Base-by-base conservation (phyloP, 2,113 vertebrate species). In the Malurus melanocephalus region DNA sequence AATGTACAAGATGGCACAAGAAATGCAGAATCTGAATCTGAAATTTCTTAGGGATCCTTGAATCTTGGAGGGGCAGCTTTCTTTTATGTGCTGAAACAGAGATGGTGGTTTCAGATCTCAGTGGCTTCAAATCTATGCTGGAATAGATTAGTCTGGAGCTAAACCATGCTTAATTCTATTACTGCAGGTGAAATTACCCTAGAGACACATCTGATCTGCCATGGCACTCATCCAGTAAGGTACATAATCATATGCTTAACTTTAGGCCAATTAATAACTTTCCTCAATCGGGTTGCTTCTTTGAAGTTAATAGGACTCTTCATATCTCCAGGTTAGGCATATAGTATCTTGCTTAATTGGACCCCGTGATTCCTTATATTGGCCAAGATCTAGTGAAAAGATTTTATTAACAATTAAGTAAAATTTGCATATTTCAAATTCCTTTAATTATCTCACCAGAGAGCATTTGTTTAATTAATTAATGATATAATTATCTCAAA, bases 391-490 rank as follows among this genome's bases (percentile, higher is more conserved):
- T 69, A 67, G 42, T 80, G 61, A 87, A 92, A 88, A 43, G 12
- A 27, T 86, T 93, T 87, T 52, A 75, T 67, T 91, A 91, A 89
- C 52, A 85, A 64, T 46, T 52, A 91, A 89, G 51, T 48, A 3
- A 59, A 89, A 93, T 53, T 65, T 30, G 46, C 27, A 3, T 53
- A 67, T 85, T 88, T 91, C 69, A 87, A 60, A 45, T 78, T 77
- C 16, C 16, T 77, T 85, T 92, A 32, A 61, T 91, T 89, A 78
- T 80, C 68, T 83, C 57, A 77, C 35, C 20, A 35, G 64, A 55
- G 56, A 88, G 16, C 61, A 85, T 78, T 85, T 88, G 20, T 79
- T 42, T 56, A 0, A 0, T 51, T 83, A 94, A 91, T 92, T 95
- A 94, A 69, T 61, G 49, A 83, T 91, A 89, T 78, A 0, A 89